These are phyloP conservation scores for Bolborhynchus lineola DNA, from an alignment of 2,113 vertebrate genomes.

Conservation along the genomic window DNA sequence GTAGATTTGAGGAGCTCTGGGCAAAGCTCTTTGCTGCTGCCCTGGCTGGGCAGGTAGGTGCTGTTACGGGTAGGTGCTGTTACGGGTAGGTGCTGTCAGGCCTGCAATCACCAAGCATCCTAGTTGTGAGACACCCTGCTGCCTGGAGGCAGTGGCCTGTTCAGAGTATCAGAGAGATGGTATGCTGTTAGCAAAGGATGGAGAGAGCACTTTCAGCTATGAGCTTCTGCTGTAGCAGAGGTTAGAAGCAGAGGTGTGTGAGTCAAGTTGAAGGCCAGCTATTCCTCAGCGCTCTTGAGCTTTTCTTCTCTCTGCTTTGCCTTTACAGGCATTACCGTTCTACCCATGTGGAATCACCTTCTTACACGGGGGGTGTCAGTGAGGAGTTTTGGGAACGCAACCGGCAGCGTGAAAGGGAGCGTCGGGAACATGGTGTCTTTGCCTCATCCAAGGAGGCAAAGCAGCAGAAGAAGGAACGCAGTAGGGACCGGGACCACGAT, in stretches of 20 bases:
- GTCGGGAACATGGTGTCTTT: slow-evolving; percentile 91
- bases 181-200: background rate
- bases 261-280: background rate
- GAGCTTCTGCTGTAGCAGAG: background rate
- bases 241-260: too few relatives aligned
- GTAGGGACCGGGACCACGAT: slow-evolving; percentile 74
- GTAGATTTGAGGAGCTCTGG: too few relatives aligned
- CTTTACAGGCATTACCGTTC: slow-evolving; percentile 87
- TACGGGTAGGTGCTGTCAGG: rapidly evolving
- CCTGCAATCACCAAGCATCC: too few relatives aligned
- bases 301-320: background rate
- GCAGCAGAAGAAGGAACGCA: slow-evolving; percentile 79
- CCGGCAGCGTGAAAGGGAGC: slow-evolving; percentile 90
- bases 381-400: slow-evolving; percentile 90
- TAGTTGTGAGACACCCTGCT: rapidly evolving
- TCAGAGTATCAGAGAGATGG: rapidly evolving
- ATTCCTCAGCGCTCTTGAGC: background rate
- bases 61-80: too few relatives aligned
- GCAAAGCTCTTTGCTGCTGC: rapidly evolving
- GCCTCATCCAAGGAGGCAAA: slow-evolving; percentile 94
- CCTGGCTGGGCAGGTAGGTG: rapidly evolving
- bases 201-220: background rate
- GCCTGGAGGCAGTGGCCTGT: background rate
- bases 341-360: slow-evolving; percentile 91
- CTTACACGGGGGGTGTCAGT: slow-evolving; percentile 93